These are phyloP conservation scores for Vanessa atalanta DNA, from an alignment of 1,140 invertebrate genomes.

Conservation along the genomic window DNA sequence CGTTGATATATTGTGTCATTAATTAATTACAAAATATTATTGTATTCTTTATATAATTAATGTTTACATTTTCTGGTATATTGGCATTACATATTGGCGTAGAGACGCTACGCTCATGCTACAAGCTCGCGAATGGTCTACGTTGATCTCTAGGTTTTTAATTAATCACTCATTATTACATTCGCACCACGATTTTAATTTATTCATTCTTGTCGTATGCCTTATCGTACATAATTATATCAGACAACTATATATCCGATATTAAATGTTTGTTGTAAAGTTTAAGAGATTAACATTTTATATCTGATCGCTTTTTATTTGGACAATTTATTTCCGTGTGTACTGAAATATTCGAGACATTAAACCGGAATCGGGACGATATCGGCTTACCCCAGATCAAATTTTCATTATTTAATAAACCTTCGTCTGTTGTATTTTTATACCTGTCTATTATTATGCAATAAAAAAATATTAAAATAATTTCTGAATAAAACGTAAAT, in stretches of 20 bases:
- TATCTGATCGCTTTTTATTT: conserved; percentile 2
- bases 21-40: too few species aligned
- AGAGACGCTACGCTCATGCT: not conserved
- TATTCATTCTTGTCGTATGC: not conserved
- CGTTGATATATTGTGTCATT: too few species aligned
- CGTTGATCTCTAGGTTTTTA: not conserved
- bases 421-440: not conserved
- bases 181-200: too few species aligned
- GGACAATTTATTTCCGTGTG: not conserved
- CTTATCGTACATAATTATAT: too few species aligned
- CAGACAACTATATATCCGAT: not conserved
- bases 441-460: not conserved
- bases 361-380: not conserved
- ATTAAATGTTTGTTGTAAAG: not conserved
- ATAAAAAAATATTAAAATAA: too few species aligned
- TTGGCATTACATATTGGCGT: not conserved
- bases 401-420: conserved; percentile 19
- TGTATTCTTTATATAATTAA: too few species aligned
- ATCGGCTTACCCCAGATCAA: conserved; percentile 15
- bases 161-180: too few species aligned
- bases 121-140: not conserved
- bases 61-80: too few species aligned
- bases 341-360: conserved; percentile 1
- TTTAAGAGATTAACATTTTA: conserved; percentile 3
- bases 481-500: too few species aligned